Evolutionary conservation across 2,888 invertebrate genomes (phyloP).

Genomic region (Ecliptopera silaceata): DNA sequence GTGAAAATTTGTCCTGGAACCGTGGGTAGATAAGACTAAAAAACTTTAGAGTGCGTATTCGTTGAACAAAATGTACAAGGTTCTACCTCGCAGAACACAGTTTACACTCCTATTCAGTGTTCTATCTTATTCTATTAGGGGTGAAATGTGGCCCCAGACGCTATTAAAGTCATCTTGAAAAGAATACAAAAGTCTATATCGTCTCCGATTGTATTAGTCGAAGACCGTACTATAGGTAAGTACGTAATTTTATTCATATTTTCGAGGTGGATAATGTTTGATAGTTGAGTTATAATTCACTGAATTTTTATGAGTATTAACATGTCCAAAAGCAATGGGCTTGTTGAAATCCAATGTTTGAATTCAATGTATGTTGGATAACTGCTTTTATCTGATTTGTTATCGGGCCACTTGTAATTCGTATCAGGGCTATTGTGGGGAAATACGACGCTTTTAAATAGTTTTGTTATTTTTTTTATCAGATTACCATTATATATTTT

Average conservation of each 20-base stretch:
- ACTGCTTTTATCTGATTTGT: constrained; percentile 41
- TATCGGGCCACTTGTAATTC: constrained; percentile 32
- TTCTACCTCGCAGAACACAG: no score
- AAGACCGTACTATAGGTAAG: no score
- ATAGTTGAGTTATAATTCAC: constrained; percentile 58
- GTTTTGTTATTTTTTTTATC: constrained; percentile 4
- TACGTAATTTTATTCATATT: background rate
- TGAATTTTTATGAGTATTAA: constrained; percentile 74
- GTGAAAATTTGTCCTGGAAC: constrained; percentile 64
- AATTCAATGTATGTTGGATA: constrained; percentile 49
- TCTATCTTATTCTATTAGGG: no score
- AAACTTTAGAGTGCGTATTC: background rate
- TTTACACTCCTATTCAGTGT: no score
- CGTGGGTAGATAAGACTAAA: constrained; percentile 24
- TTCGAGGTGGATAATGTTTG: constrained; percentile 13
- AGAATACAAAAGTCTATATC: no score
- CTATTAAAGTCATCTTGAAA: no score
- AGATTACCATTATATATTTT: background rate
- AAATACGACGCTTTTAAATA: background rate
- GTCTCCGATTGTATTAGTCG: no score
- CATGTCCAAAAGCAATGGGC: constrained; percentile 67
- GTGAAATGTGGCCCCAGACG: no score
- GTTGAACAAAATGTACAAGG: no score
- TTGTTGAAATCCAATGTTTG: constrained; percentile 58
- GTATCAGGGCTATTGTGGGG: constrained; percentile 25